Conservation (phyloP, 1,140 invertebrate species). For the Teleogryllus occipitalis region DNA sequence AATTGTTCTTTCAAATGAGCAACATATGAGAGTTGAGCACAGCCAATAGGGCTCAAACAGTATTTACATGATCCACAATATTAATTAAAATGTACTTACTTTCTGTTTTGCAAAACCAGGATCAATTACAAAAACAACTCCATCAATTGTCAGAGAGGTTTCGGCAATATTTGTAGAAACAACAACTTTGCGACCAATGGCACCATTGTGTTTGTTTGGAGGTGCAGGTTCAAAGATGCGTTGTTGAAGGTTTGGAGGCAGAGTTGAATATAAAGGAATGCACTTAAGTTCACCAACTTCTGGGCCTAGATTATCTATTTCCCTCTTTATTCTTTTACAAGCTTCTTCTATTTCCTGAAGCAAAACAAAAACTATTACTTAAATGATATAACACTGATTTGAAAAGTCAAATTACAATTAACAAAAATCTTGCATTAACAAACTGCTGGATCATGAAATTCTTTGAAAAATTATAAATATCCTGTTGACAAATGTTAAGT, state of each 20-base stretch:
- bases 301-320: conserved; percentile 92
- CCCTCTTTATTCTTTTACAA: conserved; percentile 93
- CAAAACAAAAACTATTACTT: background rate
- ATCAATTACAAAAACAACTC: conserved; percentile 99
- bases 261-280: conserved; percentile 96
- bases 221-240: conserved; percentile 95
- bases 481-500: background rate
- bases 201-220: conserved; percentile 85
- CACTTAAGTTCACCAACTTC: conserved; percentile 97
- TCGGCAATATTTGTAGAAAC: conserved; percentile 99
- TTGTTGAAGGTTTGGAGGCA: conserved; percentile 96
- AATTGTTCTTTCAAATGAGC: too few relatives aligned
- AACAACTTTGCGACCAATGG: conserved; percentile 90
- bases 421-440: background rate
- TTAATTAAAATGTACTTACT: conserved; percentile 38
- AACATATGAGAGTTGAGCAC: too few relatives aligned
- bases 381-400: background rate
- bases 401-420: background rate
- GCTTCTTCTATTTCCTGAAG: conserved; percentile 96
- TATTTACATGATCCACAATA: too few relatives aligned
- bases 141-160: conserved; percentile 98
- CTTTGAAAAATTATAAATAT: background rate
- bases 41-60: too few relatives aligned
- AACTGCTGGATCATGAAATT: background rate
- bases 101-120: conserved; percentile 99